Evolutionary conservation across 2,888 invertebrate genomes (phyloP), one percentile per base, ranked within the genome.

Genomic region (Chamaedrilus cognettii): DNA sequence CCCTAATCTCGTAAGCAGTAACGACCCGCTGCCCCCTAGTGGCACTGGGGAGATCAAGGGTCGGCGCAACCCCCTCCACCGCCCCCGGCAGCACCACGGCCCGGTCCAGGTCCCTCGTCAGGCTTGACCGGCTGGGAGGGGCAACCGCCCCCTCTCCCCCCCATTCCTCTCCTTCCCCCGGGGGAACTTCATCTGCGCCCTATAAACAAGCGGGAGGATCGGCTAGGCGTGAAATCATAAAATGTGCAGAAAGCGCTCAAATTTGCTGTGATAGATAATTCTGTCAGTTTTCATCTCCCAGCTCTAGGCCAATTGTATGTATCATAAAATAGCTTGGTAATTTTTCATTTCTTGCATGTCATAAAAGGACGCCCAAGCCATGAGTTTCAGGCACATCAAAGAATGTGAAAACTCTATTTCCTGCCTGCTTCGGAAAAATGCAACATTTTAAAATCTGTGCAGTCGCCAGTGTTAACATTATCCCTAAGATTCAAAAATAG

Each of bases 61-160:
- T 91, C 83, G 91, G 90, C 81, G 93, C 93, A 2, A 67, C 76
- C 87, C 87, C 76, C 86, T 85, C 80, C 89, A 89, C 83, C 87
- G 88, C 32, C 87, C 86, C 15, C 88, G 88, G 68, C 87, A 87
- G 70, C 86, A 30, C n/a, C 7, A 56, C 33, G 35, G 31, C 50
- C 30, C 35, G 42, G 11, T 49, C 61, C 31, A 58, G 63, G 26
- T 58, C 59, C 52, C 33, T 32, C 11, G 64, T 33, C 49, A 50
- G 31, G 51, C 42, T 42, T 23, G 28, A 26, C 11, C 19, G 11
- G 34, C 34, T 19, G 28, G 34, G n/a, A 15, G 34, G n/a, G 55
- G 31, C 23, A 26, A 19, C 5, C 49, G 23, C 11, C 2, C 34
- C 32, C 23, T 57, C 56, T 56, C 64, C 56, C 52, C 2, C 2